phyloP scores from a whole-genome alignment of 64 coral and sea anemone species.

The Montipora sp. region DNA sequence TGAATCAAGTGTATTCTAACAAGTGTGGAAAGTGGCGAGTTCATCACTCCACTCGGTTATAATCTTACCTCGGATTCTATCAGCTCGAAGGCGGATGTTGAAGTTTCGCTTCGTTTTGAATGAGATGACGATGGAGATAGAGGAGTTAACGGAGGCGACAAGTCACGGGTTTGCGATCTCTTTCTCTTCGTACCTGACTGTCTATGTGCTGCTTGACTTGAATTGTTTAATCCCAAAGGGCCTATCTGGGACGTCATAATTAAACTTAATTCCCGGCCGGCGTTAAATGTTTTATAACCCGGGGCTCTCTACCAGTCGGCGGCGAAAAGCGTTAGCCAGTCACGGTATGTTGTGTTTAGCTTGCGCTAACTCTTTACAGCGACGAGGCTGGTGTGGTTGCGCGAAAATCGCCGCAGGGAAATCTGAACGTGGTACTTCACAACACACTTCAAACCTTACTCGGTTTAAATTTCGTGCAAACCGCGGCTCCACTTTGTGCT shows the following conservation, averaged over 20 bases:
- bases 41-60: constrained; percentile 36
- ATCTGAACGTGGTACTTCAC: constrained; percentile 59
- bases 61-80: constrained; percentile 92
- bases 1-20: constrained; percentile 72
- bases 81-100: constrained; percentile 96
- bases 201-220: constrained; percentile 77
- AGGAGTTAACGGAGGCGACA: constrained; percentile 98
- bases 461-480: constrained; percentile 95
- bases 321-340: constrained; percentile 87
- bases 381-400: constrained; percentile 64
- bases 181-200: constrained; percentile 73
- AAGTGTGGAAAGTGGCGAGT: constrained; percentile 61
- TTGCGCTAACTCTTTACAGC: constrained; percentile 73
- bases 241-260: constrained; percentile 99
- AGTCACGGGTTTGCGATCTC: constrained; percentile 92
- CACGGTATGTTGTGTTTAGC: constrained; percentile 77
- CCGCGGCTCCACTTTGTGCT: constrained; percentile 81
- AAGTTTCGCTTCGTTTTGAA: constrained; percentile 89
- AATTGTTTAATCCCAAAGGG: constrained; percentile 82
- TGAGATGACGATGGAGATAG: constrained; percentile 98
- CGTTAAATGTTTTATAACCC: constrained; percentile 99
- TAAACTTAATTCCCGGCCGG: constrained; percentile 98
- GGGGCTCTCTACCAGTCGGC: constrained; percentile 96
- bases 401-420: constrained; percentile 93
- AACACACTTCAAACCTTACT: constrained; percentile 56